Evolutionary conservation across 1,140 invertebrate species (phyloP), one percentile per base, ranked within the genome.

Genomic region (Neodiprion lecontei): DNA sequence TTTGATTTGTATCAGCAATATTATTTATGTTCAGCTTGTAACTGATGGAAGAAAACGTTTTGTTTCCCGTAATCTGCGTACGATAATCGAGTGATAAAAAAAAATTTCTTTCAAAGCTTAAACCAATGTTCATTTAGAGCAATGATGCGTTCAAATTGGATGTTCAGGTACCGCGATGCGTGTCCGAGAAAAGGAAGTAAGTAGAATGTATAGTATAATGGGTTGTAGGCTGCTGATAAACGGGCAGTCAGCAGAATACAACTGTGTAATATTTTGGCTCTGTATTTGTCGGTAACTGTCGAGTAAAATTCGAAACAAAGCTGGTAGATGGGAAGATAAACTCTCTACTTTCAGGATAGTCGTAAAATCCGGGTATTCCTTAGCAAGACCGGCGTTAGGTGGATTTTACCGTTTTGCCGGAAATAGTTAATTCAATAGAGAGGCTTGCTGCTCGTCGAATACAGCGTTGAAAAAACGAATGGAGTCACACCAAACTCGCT

Each of bases 391-490:
- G 9, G 11, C 3, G 53, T 17, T 40, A 40, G 11, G 11, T 61
- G 7, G 53, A 72, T 73, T 48, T 49, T 69, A 23, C 73, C 50
- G 68, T 68, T 68, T 69, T 49, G 40, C 21, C 14, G 73, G 68
- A 72, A 72, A 75, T 72, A 69, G 70, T 69, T 75, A 69, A 75
- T 75, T 72, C 49, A 21, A 68, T 72, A 61, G 69, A 75, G 53
- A 48, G 40, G 12, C 61, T 72, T 70, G 70, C 72, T 61, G 17
- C 61, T 72, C 74, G 70, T 75, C 68, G 68, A 75, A 69, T 12
- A 40, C 8, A 23, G 67, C 73, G 48, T 74, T 74, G 50, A 74
- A 74, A 74, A 69, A 47, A 65, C 7, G n/a, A 3, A 53, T 11
- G n/a, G 68, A 69, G 12, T 69, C 23, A 69, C 40, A 69, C 14